These are phyloP conservation scores for Agrilus cyanescens DNA, from an alignment of 2,888 invertebrate species.

Conservation along the genomic window DNA sequence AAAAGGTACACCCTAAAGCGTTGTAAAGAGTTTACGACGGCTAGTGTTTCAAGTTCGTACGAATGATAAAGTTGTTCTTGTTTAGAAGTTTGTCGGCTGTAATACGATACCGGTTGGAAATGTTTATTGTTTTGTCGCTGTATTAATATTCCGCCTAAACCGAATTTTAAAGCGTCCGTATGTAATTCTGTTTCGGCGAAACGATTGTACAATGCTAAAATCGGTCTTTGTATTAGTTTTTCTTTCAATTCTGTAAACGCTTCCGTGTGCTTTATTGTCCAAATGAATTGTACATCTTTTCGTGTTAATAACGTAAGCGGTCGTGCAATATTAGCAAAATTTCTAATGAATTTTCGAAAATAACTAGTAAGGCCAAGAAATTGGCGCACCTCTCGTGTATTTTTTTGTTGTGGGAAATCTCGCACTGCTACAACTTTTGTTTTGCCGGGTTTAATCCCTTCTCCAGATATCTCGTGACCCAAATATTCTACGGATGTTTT, in stretches of 20 bases:
- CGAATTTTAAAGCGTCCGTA: slow-evolving; percentile 23
- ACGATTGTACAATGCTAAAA: slow-evolving; percentile 12
- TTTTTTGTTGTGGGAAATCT: too few relatives aligned
- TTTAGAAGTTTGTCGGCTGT: slow-evolving; percentile 22
- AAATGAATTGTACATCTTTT: slow-evolving; percentile 7
- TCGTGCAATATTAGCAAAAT: slow-evolving; percentile 12
- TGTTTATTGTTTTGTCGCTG: too few relatives aligned
- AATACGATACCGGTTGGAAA: slow-evolving; percentile 25
- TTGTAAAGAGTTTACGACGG: too few relatives aligned
- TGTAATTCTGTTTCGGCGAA: slow-evolving; percentile 22
- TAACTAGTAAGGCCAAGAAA: slow-evolving; percentile 16
- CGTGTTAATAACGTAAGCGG: slow-evolving; percentile 11
- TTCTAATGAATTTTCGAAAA: slow-evolving; percentile 14
- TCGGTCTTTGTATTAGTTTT: slow-evolving; percentile 11
- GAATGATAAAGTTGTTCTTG: slow-evolving; percentile 23
- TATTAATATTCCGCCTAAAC: slow-evolving; percentile 24
- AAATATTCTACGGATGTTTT: too few relatives aligned
- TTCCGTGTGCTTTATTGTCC: too few relatives aligned
- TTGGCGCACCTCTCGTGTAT: too few relatives aligned
- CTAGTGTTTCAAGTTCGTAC: too few relatives aligned
- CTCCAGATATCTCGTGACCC: too few relatives aligned
- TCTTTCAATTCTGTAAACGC: slow-evolving; percentile 12
- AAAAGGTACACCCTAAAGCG: too few relatives aligned
- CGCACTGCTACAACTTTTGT: too few relatives aligned
- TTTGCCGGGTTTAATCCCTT: too few relatives aligned